Conservation (phyloP, 2,888 invertebrate genomes). For the Nemurella pictetii region DNA sequence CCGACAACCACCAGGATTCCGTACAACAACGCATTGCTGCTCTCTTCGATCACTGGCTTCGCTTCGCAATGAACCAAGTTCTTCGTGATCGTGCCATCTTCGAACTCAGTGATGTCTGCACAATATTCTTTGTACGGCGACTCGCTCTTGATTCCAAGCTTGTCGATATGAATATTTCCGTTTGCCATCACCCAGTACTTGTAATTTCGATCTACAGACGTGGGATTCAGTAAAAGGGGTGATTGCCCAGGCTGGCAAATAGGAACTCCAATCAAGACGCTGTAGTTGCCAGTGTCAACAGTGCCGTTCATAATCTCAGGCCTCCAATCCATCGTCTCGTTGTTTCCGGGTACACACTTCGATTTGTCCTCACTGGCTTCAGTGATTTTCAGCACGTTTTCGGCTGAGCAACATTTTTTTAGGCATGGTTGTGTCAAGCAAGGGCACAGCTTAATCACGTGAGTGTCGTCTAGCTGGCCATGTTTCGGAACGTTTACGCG, state of each 20-base stretch:
- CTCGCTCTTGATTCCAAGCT: not conserved
- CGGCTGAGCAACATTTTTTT: conserved; percentile 3
- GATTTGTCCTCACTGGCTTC: not conserved
- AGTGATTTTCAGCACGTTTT: not conserved
- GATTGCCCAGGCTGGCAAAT: not conserved
- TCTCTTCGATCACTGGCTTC: not conserved
- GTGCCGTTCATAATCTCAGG: not conserved
- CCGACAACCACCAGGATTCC: conserved; percentile 32
- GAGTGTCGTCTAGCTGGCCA: not conserved
- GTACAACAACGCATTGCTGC: conserved; percentile 16
- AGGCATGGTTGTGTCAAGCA: conserved; percentile 13
- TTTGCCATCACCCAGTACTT: not conserved
- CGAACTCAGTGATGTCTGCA: conserved; percentile 27
- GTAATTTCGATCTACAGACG: not conserved
- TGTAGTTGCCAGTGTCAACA: not conserved
- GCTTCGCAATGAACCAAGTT: conserved; percentile 28
- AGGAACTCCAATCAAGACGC: not conserved
- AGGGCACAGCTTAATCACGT: conserved; percentile 22
- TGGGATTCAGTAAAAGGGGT: not conserved
- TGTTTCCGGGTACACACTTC: not conserved
- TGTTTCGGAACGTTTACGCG: not conserved
- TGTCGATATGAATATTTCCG: conserved; percentile 5
- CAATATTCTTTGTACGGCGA: conserved; percentile 29
- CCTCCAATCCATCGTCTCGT: conserved; percentile 6
- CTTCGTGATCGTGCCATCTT: conserved; percentile 8